Percentiles rank a stretch among this genome's conserved stretches.
Evolutionary conservation across 30 jellyfish, hydroid and myxozoan genomes (phyloP).

Genomic region (Chironex yamaguchii): DNA sequence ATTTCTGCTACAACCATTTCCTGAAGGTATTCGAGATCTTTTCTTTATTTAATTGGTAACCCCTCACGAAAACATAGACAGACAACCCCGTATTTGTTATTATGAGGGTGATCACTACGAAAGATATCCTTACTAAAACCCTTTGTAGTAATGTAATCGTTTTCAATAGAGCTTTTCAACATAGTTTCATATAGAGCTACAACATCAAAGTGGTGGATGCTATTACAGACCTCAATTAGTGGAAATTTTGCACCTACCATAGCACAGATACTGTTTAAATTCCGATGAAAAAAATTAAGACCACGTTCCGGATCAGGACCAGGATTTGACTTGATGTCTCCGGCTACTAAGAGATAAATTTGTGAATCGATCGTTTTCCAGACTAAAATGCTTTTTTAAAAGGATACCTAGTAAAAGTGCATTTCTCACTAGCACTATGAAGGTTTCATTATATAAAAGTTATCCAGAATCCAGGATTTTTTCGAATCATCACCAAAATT

Average conservation of each 20-base stretch:
- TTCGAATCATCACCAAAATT: no score
- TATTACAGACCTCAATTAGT: slow-evolving; percentile 40
- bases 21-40: slow-evolving; percentile 26
- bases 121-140: slow-evolving; percentile 52
- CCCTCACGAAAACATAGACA: slow-evolving; percentile 50
- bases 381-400: no score
- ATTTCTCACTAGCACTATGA: no score
- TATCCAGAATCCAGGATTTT: no score
- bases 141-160: slow-evolving; percentile 30
- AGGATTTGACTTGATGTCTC: slow-evolving; percentile 49
- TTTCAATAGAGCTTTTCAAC: slow-evolving; percentile 19
- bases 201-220: slow-evolving; percentile 49
- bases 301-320: slow-evolving; percentile 20
- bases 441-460: no score
- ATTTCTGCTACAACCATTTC: slow-evolving; percentile 51
- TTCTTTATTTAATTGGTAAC: slow-evolving; percentile 49
- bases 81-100: slow-evolving; percentile 15
- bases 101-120: slow-evolving; percentile 55
- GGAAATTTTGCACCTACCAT: slow-evolving; percentile 30
- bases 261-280: slow-evolving; percentile 59
- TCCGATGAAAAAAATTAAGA: slow-evolving; percentile 59
- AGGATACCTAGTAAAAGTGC: no score
- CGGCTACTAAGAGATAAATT: slow-evolving; percentile 24
- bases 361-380: no score
- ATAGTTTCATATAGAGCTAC: slow-evolving; percentile 41